Base-by-base conservation (phyloP, 2,113 vertebrate species). In the Bettongia penicillata region DNA sequence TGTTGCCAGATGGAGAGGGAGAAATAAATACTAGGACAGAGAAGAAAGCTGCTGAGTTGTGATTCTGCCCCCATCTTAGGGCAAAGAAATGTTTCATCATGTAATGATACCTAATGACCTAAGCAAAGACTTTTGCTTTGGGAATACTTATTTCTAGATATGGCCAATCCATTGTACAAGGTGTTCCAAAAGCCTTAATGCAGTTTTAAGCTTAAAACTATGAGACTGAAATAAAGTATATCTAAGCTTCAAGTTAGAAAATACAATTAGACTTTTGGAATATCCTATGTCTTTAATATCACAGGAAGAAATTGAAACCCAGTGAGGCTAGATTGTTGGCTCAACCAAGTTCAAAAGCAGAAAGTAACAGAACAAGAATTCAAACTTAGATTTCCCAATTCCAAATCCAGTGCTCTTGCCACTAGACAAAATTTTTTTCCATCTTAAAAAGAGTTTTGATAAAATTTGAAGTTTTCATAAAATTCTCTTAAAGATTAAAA, bases 1-100 rank as follows among this genome's bases (percentile, higher is more conserved):
- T 96, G 77, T 97, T 98, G 96, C 91, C 97, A 97, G 93, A 96
- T 95, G 89, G 89, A 91, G 91, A 96, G 95, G 97, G 94, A 98
- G 93, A 98, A 97, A 97, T 97, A 98, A 98, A 98, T 96, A 96
- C 2, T 89, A 53, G 51, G 93, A 95, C 19, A 95, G 55, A 47
- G 95, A 97, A 96, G 92, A 94, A 93, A 91, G 14, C 89, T 94
- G 48, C 53, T 93, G 95, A 97, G 51, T 91, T 90, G 26, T 90
- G 1, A 95, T 97, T 96, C 84, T 91, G 57, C n/a, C 94, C 84
- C 52, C 51, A 93, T 91, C 51, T 92, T 53, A 96, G 55, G 68
- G 31, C 57, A 95, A 49, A 16, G 43, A 12, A 92, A 92, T 50
- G 94, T 93, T 97, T 96, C 91, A 77, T 8, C 89, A 90, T 14